A percentile compares a stretch with the other conserved stretches of the same genome.
Evolutionary conservation across 2,888 invertebrate species (phyloP).

Genomic region (Cephus pygmeus): DNA sequence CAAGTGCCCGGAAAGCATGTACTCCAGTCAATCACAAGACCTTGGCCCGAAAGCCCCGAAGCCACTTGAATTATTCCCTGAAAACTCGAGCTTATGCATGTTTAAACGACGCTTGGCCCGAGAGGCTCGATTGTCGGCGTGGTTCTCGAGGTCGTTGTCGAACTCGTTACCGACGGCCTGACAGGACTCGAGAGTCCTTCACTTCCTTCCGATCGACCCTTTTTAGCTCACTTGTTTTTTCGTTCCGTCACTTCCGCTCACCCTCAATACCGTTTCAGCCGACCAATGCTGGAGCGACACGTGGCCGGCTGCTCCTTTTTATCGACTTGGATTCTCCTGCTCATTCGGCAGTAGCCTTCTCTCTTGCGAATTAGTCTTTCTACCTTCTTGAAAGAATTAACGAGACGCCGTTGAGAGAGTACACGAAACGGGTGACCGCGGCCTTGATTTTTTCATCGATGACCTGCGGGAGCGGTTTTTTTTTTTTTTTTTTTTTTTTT

Average conservation of each 20-base stretch:
- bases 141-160: not conserved
- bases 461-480: not conserved
- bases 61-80: slow-evolving; percentile 10
- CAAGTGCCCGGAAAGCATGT: not conserved
- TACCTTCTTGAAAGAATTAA: not conserved
- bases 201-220: not conserved
- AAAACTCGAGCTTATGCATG: not conserved
- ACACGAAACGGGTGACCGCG: not conserved
- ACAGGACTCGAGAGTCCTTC: not conserved
- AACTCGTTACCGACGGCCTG: not conserved
- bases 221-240: not conserved
- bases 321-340: not conserved
- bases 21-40: slow-evolving; percentile 1
- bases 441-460: not conserved
- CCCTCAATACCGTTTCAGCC: not conserved
- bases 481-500: not conserved
- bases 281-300: not conserved
- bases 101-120: slow-evolving; percentile 1
- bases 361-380: not conserved
- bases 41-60: slow-evolving; percentile 14
- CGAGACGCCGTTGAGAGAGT: not conserved
- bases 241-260: not conserved
- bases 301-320: not conserved
- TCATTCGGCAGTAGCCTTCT: not conserved
- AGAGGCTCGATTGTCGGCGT: not conserved